phyloP scores from a whole-genome alignment of 2,888 invertebrate species.

The Perithous albicinctus region DNA sequence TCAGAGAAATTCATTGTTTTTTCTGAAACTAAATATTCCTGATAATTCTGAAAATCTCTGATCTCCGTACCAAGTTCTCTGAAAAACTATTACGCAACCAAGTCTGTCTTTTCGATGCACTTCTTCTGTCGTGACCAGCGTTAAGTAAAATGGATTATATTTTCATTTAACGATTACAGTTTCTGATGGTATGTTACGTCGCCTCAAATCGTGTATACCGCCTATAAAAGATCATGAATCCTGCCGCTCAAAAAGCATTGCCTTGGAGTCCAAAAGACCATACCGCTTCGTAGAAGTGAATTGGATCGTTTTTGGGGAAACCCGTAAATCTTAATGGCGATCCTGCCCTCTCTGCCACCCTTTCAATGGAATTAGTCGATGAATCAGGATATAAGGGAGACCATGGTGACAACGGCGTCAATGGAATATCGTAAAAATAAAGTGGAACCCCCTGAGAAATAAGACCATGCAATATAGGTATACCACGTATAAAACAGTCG shows the following conservation, averaged over 20 bases:
- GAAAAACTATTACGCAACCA: too few species aligned
- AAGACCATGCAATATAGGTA: slow-evolving; percentile 10
- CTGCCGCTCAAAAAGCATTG: not conserved
- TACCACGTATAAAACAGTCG: too few species aligned
- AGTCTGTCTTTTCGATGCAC: too few species aligned
- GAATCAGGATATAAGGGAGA: slow-evolving; percentile 71
- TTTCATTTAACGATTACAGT: too few species aligned
- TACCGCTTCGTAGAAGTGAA: slow-evolving; percentile 45
- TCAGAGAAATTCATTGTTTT: too few species aligned
- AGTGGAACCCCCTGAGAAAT: slow-evolving; percentile 49
- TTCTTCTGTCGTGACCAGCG: too few species aligned
- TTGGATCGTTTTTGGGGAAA: slow-evolving; percentile 60
- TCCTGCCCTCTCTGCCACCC: slow-evolving; percentile 60
- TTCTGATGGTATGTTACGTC: too few species aligned
- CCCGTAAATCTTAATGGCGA: slow-evolving; percentile 71
- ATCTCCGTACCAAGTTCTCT: too few species aligned
- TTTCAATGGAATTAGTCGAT: slow-evolving; percentile 77
- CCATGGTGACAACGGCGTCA: slow-evolving; percentile 37
- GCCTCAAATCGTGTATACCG: too few species aligned
- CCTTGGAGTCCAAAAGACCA: not conserved
- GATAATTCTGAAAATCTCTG: too few species aligned
- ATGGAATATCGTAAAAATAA: slow-evolving; percentile 55
- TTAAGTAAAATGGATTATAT: too few species aligned
- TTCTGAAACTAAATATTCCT: too few species aligned
- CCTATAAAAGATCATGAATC: not conserved